Evolutionary conservation across 2,888 invertebrate species (phyloP).

Genomic region (Tricholauxania praeusta): DNA sequence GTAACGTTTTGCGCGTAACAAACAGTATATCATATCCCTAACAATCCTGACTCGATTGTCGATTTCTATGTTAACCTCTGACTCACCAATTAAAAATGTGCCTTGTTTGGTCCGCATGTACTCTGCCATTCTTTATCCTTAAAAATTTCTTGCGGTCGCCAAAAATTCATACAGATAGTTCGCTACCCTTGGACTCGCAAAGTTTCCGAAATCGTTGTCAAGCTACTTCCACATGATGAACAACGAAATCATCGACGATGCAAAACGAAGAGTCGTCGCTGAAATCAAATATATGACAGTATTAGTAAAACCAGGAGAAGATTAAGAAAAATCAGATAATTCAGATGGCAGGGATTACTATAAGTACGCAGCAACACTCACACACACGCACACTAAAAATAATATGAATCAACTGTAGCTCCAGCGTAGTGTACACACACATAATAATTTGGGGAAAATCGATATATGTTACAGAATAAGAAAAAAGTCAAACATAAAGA

Average conservation of each 20-base stretch:
- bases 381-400: not conserved
- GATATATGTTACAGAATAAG: conserved; percentile 15
- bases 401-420: not conserved
- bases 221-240: conserved; percentile 15
- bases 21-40: too few relatives aligned
- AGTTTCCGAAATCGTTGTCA: too few relatives aligned
- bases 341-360: too few relatives aligned
- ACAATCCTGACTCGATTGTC: too few relatives aligned
- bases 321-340: too few relatives aligned
- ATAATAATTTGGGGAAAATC: conserved; percentile 19
- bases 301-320: too few relatives aligned
- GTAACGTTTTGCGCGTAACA: too few relatives aligned
- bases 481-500: not conserved
- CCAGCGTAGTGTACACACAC: not conserved
- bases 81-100: conserved; percentile 15
- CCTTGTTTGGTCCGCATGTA: not conserved
- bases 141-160: not conserved
- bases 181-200: not conserved
- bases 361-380: not conserved
- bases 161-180: conserved; percentile 14
- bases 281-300: not conserved
- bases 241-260: not conserved
- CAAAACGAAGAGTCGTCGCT: not conserved
- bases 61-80: too few relatives aligned
- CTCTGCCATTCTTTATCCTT: conserved; percentile 16